Evolutionary conservation across 2,797 vertebrate species (phyloP).

Genomic region (Gastrophryne carolinensis): DNA sequence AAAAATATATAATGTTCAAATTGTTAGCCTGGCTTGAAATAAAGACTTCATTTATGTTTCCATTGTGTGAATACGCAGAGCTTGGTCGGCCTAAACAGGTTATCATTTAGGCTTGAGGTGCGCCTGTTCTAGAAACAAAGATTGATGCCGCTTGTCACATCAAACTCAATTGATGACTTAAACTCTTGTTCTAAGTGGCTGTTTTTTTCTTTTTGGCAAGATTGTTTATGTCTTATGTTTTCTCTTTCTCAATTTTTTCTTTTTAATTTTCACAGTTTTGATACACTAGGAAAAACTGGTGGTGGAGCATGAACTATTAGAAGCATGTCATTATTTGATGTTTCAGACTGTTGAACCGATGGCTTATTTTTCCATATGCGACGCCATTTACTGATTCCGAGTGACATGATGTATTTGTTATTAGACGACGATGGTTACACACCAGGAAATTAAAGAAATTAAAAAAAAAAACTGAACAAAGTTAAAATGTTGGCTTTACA

Average conservation of each 20-base stretch:
- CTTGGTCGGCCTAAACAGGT: conserved; percentile 30
- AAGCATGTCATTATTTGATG: conserved; percentile 29
- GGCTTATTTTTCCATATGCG: conserved; percentile 2
- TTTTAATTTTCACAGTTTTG: conserved; percentile 24
- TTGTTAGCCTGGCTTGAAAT: conserved; percentile 50
- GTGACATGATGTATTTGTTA: conserved; percentile 40
- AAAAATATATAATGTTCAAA: conserved; percentile 37
- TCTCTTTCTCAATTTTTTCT: conserved; percentile 25
- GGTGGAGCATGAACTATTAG: conserved; percentile 29
- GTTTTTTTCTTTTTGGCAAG: conserved; percentile 11
- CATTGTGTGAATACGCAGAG: conserved; percentile 42
- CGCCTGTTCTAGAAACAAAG: conserved; percentile 46
- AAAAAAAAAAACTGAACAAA: background rate
- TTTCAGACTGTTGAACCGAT: conserved; percentile 28
- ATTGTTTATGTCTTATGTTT: conserved; percentile 45
- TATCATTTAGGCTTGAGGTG: conserved; percentile 53
- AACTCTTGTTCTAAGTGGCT: conserved; percentile 47
- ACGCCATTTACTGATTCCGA: conserved; percentile 29
- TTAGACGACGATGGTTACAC: background rate
- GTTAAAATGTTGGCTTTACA: background rate
- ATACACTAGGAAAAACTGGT: conserved; percentile 21
- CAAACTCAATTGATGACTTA: conserved; percentile 42
- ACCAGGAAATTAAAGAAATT: background rate
- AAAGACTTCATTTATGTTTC: conserved; percentile 47
- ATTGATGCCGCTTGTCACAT: conserved; percentile 44